Percentiles rank a stretch among this genome's conserved stretches.
phyloP scores from a whole-genome alignment of 2,113 vertebrate genomes.

The Pituophis catenifer region DNA sequence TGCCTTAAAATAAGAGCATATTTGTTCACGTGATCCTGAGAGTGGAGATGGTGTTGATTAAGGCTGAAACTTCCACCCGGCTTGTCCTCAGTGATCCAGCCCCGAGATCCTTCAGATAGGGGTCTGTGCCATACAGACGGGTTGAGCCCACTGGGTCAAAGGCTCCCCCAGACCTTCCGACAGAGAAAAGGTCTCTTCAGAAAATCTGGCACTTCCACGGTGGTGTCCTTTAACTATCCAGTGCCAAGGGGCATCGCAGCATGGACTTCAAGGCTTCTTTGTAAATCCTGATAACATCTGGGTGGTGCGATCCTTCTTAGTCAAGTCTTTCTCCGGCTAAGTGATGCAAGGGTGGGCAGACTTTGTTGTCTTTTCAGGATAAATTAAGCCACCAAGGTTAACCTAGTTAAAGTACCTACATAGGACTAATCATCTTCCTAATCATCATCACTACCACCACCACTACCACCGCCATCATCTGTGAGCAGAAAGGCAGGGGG shows the following conservation, averaged over 20 bases:
- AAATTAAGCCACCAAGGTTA: background rate
- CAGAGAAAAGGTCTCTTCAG: background rate
- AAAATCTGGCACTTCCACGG: background rate
- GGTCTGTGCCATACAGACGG: conserved; percentile 32
- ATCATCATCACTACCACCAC: background rate
- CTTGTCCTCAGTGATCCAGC: conserved; percentile 68
- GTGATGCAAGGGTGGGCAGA: too few species aligned
- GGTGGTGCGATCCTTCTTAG: background rate
- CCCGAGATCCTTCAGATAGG: conserved; percentile 26
- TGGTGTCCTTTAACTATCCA: background rate
- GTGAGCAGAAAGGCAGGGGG: background rate
- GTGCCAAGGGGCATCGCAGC: background rate
- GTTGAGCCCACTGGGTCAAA: conserved; percentile 24
- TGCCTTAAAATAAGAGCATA: conserved; percentile 94
- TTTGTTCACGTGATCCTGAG: conserved; percentile 93
- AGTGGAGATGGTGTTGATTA: conserved; percentile 80
- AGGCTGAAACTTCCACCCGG: conserved; percentile 77
- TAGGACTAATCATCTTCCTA: background rate
- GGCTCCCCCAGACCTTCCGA: background rate
- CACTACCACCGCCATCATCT: background rate
- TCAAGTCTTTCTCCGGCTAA: background rate
- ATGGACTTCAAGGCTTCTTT: background rate
- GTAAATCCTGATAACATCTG: background rate
- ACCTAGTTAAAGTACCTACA: background rate
- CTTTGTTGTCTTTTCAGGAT: background rate